Percentiles rank a stretch among this genome's conserved stretches.
These are phyloP conservation scores for Sciaenops ocellatus DNA, from an alignment of 2,797 vertebrate species.

Conservation along the genomic window DNA sequence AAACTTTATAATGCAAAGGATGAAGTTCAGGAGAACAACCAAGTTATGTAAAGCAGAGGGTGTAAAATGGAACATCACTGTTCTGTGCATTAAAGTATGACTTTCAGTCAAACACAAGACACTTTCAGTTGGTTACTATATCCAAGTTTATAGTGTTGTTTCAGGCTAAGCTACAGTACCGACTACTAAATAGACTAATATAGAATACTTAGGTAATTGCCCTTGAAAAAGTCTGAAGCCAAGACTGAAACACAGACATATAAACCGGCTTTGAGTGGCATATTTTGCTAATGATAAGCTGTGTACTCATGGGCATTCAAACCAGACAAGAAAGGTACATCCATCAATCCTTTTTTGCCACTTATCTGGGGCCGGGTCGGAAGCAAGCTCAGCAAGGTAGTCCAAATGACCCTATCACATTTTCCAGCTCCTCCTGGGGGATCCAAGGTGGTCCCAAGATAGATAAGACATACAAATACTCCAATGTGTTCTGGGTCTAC, in stretches of 20 bases:
- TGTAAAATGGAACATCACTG: constrained; percentile 30
- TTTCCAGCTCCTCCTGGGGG: neutral
- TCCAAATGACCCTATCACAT: neutral
- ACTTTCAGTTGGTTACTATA: constrained; percentile 17
- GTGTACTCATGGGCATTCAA: neutral
- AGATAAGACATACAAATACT: neutral
- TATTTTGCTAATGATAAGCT: constrained; percentile 6
- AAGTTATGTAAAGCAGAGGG: constrained; percentile 39
- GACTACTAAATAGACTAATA: no score
- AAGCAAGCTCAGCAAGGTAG: neutral
- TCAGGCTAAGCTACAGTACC: constrained; percentile 37
- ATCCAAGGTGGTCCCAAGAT: neutral
- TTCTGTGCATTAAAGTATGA: constrained; percentile 21
- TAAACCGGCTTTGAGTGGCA: no score
- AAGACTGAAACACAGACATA: no score
- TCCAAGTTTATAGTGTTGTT: constrained; percentile 27
- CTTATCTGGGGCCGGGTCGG: no score
- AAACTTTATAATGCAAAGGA: constrained; percentile 54
- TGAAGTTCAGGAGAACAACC: constrained; percentile 38
- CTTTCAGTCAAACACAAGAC: constrained; percentile 44
- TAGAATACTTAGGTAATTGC: constrained; percentile 61
- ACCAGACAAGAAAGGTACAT: neutral
- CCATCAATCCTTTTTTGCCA: neutral
- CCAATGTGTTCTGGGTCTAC: neutral
- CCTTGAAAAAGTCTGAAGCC: no score